Evolutionary conservation across 2,888 invertebrate species (phyloP), one percentile per base, ranked within the genome.

Genomic region (Bembecia ichneumoniformis): DNA sequence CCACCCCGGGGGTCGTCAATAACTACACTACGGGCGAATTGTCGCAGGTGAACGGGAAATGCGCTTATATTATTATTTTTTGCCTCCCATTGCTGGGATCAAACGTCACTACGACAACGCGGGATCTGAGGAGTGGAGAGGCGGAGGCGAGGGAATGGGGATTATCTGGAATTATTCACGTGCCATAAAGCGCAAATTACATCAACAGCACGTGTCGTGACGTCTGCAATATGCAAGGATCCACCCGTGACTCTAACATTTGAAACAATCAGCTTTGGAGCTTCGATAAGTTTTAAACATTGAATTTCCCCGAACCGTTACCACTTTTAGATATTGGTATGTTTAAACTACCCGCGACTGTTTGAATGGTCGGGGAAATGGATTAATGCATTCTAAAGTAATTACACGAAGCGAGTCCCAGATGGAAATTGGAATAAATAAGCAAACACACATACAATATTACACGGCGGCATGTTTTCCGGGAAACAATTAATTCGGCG

Each of bases 171-270:
- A 82, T 83, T 83, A 83, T 79, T 82, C 70, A 82, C 84, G 81
- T 82, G 68, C 74, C 82, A 84, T 86, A 84, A 84, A 82, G 75
- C 78, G 68, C 81, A 77, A 82, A 83, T 84, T 82, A 78, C 71
- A 71, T 71, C 55, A 71, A 55, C 65, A 70, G 71, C 84, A 82
- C 83, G 83, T 79, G 83, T 66, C 77, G 62, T 59, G 70, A 62
- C 69, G 66, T 64, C 61, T 64, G 77, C 77, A 73, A 76, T 75
- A 77, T 74, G 74, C 59, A 58, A 55, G 53, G 57, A 60, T 58
- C 58, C 62, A 62, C 70, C 66, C 68, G 63, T 60, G 64, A 69
- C 66, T 59, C 63, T 53, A 55, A 60, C 60, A 64, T 63, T 63
- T 58, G 69, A 77, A 78, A 78, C 73, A 74, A 72, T 71, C 63